Conservation (phyloP, 2,797 vertebrate species). For the Anguilla marmorata region DNA sequence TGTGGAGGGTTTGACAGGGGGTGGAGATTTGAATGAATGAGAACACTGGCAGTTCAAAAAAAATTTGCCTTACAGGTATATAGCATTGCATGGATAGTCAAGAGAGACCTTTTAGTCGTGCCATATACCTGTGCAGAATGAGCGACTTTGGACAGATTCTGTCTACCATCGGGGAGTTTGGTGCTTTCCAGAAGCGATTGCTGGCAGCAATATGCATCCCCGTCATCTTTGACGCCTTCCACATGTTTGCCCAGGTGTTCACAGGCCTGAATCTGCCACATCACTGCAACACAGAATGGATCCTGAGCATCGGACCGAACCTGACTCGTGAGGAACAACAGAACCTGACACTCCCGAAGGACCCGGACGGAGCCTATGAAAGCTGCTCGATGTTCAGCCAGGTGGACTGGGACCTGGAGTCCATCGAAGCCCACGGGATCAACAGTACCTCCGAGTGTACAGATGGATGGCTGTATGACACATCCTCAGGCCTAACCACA, state of each 20-base stretch:
- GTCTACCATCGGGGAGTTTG: conserved; percentile 56
- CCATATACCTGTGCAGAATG: conserved; percentile 61
- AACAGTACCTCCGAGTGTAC: conserved; percentile 73
- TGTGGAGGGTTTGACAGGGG: background rate
- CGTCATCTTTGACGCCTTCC: conserved; percentile 68
- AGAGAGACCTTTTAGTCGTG: background rate
- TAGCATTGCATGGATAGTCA: background rate
- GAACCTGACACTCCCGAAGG: conserved; percentile 77
- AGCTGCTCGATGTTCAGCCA: conserved; percentile 83
- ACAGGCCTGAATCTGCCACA: conserved; percentile 68
- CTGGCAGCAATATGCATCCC: conserved; percentile 65
- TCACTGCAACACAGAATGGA: conserved; percentile 84
- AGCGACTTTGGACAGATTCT: conserved; percentile 70
- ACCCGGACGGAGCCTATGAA: conserved; percentile 62
- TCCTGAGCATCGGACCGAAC: conserved; percentile 65
- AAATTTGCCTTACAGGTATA: conserved; percentile 55
- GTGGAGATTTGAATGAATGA: background rate
- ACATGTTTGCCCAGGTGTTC: conserved; percentile 81
- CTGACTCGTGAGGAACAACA: conserved; percentile 70
- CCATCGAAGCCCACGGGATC: conserved; percentile 69
- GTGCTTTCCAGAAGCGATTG: conserved; percentile 62
- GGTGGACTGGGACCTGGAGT: conserved; percentile 67
- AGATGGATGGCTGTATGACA: conserved; percentile 73
- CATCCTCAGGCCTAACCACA: conserved; percentile 54
- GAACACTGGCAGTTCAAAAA: conserved; percentile 59